Evolutionary conservation across 2,113 vertebrate species (phyloP).

Genomic region (Erythrocebus patas): DNA sequence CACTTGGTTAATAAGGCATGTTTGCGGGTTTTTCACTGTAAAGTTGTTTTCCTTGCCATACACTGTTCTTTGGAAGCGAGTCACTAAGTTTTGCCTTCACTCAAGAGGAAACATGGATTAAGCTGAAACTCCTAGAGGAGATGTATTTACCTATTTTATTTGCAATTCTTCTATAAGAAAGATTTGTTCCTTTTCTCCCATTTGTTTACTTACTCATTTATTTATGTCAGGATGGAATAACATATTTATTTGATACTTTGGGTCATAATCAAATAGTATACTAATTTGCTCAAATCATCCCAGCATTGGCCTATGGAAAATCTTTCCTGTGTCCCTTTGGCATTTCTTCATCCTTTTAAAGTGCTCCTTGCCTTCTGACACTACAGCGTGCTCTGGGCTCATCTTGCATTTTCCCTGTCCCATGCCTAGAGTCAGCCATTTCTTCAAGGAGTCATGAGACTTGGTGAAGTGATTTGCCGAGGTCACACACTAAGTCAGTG

Average conservation of each 20-base stretch:
- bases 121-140: background rate
- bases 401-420: background rate
- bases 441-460: background rate
- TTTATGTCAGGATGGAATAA: background rate
- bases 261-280: background rate
- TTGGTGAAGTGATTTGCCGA: background rate
- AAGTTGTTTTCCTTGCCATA: background rate
- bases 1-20: background rate
- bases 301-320: background rate
- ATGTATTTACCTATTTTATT: background rate
- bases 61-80: background rate
- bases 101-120: background rate
- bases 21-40: background rate
- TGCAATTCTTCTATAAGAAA: background rate
- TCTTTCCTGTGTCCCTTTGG: background rate
- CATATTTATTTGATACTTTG: background rate
- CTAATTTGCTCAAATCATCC: background rate
- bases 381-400: background rate
- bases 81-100: background rate
- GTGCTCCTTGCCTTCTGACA: background rate
- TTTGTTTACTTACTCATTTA: background rate
- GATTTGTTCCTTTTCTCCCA: background rate
- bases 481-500: background rate
- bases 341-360: background rate
- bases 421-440: background rate